Evolutionary conservation across 30 jellyfish, hydroid and myxozoan genomes (phyloP).

Genomic region (Cassiopea xamachana): DNA sequence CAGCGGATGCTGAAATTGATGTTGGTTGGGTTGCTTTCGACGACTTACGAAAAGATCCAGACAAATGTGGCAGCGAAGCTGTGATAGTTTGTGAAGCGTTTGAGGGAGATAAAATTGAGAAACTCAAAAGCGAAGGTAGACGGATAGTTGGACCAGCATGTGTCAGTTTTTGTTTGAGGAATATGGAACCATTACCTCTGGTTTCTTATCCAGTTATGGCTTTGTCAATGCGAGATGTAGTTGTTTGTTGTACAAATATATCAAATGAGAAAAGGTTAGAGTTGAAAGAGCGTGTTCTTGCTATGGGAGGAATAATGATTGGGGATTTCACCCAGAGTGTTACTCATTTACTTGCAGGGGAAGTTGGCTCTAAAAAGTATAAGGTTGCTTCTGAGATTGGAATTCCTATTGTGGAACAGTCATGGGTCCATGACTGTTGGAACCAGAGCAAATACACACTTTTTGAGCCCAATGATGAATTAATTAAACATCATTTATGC

Average conservation of each 20-base stretch:
- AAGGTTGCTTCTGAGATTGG: constrained; percentile 79
- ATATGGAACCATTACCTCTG: constrained; percentile 69
- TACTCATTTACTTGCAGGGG: constrained; percentile 95
- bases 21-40: constrained; percentile 45
- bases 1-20: constrained; percentile 46
- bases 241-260: constrained; percentile 92
- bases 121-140: constrained; percentile 26
- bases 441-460: constrained; percentile 60
- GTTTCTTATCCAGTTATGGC: constrained; percentile 68
- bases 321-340: constrained; percentile 83
- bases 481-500: constrained; percentile 28
- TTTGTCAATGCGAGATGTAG: constrained; percentile 83
- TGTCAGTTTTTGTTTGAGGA: constrained; percentile 64
- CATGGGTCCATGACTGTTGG: constrained; percentile 87
- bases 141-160: constrained; percentile 93
- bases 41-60: background rate
- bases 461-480: constrained; percentile 29
- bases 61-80: constrained; percentile 2
- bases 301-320: constrained; percentile 93
- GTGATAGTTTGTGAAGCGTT: constrained; percentile 78
- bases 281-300: constrained; percentile 50
- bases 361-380: constrained; percentile 96
- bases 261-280: constrained; percentile 62
- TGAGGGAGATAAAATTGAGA: constrained; percentile 77
- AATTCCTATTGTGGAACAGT: constrained; percentile 75